Evolutionary conservation across 2,113 vertebrate species (phyloP), one percentile per base, ranked within the genome.

Genomic region (Hoplias malabaricus): DNA sequence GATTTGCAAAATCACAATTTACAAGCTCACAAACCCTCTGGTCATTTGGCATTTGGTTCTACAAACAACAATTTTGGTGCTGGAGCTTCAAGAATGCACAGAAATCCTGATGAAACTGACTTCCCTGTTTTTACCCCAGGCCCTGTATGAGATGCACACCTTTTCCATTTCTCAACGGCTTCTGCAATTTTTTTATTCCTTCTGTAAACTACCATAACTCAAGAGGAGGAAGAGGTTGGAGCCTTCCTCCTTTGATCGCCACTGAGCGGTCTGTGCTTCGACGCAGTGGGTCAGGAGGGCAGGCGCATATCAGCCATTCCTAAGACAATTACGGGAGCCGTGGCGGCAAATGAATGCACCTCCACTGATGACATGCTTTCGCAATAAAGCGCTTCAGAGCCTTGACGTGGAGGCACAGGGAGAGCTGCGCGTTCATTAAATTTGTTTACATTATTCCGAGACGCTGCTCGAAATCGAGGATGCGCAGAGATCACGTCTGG

Each of bases 391-490:
- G 57, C 31, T 46, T 59, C 34, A 27, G 63, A 40, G 75, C 4
- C 29, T 36, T 57, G 69, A 75, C 50, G 21, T 23, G 42, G 73
- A 74, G 59, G 40, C 27, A 36, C 34, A 29, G 66, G 25, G 57
- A 71, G 73, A 62, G 54, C 59, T 12, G 50, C 29, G 57, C 50
- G 48, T 80, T 80, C 77, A 75, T 82, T 77, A 82, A 70, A 82
- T 78, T 75, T 76, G 74, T 82, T 85, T 76, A 83, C 75, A 73
- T 83, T 79, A 75, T 71, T 40, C 62, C 21, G 61, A 29, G 34
- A 57, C 48, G 34, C 73, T 27, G 38, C 38, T 57, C 71, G 69
- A 75, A 79, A 43, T 16, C 25, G 42, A 16, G 31, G n/a, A 46
- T 21, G 43, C 34, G 19, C 23, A 21, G 50, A 73, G 67, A 81